Percentiles rank a stretch among this genome's conserved stretches.
These are phyloP conservation scores for Pardosa pseudoannulata DNA, from an alignment of 2,888 invertebrate species.

Conservation along the genomic window DNA sequence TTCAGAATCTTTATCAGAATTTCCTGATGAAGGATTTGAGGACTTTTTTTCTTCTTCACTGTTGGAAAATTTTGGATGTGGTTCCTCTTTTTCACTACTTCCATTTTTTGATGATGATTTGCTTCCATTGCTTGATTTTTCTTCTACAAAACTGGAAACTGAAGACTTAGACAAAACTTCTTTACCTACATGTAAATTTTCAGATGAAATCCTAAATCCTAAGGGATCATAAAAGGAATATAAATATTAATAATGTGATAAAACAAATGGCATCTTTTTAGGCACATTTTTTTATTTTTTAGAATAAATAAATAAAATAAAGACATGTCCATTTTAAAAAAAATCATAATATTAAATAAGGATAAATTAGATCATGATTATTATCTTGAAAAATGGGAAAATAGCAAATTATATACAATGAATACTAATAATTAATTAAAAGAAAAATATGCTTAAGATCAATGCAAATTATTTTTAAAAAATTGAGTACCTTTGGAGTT, in stretches of 20 bases:
- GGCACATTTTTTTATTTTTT: no score
- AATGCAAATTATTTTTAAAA: no score
- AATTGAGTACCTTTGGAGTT: constrained; percentile 35
- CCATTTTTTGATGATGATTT: neutral
- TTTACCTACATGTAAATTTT: neutral
- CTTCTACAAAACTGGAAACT: neutral
- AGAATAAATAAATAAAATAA: no score
- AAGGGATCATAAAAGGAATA: neutral
- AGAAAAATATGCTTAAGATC: no score
- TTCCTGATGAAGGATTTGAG: constrained; percentile 12
- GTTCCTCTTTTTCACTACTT: neutral
- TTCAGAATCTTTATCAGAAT: neutral
- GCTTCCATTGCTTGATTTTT: no score
- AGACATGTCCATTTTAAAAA: no score
- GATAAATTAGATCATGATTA: no score
- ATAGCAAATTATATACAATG: no score
- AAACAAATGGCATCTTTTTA: no score
- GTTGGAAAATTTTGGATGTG: neutral
- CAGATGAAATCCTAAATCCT: neutral
- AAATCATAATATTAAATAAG: no score
- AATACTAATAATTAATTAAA: no score
- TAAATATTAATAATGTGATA: neutral
- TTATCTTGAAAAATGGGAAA: no score
- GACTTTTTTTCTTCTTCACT: constrained; percentile 25
- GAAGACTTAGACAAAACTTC: neutral